Conservation (phyloP, 2,113 vertebrate genomes). For the Cnemophilus loriae region DNA sequence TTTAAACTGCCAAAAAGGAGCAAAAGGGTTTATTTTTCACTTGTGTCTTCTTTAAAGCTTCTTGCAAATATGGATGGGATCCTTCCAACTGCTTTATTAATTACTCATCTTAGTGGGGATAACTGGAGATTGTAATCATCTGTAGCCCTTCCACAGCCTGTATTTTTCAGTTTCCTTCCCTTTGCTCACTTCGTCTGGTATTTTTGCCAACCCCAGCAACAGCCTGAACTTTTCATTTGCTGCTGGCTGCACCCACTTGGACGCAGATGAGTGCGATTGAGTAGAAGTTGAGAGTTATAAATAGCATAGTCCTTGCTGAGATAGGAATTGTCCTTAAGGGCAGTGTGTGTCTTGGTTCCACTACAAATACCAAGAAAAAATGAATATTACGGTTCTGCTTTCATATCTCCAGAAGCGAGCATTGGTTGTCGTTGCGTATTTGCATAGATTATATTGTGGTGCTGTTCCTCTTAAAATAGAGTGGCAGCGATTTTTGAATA, state of each 20-base stretch:
- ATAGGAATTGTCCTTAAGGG: neutral
- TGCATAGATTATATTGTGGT: neutral
- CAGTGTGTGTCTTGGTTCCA: neutral
- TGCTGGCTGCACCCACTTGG: neutral
- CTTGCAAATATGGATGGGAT: neutral
- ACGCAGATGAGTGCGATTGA: rapidly evolving
- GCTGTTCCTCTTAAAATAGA: neutral
- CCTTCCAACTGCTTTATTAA: neutral
- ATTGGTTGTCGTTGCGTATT: neutral
- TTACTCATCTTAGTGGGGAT: neutral
- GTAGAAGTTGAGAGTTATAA: conserved; percentile 1
- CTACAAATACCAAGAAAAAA: neutral
- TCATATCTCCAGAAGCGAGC: neutral
- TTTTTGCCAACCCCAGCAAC: neutral
- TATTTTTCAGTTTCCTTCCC: neutral
- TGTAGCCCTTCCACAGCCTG: neutral
- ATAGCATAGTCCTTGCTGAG: neutral
- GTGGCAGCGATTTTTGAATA: neutral
- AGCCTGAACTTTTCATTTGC: neutral
- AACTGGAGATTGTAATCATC: neutral
- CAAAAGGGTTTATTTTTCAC: neutral
- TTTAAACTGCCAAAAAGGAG: neutral
- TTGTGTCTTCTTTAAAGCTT: neutral
- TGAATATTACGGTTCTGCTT: neutral
- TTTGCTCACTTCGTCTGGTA: neutral